These are phyloP conservation scores for Capitulum mitella DNA, from an alignment of 2,888 invertebrate genomes.

Conservation along the genomic window DNA sequence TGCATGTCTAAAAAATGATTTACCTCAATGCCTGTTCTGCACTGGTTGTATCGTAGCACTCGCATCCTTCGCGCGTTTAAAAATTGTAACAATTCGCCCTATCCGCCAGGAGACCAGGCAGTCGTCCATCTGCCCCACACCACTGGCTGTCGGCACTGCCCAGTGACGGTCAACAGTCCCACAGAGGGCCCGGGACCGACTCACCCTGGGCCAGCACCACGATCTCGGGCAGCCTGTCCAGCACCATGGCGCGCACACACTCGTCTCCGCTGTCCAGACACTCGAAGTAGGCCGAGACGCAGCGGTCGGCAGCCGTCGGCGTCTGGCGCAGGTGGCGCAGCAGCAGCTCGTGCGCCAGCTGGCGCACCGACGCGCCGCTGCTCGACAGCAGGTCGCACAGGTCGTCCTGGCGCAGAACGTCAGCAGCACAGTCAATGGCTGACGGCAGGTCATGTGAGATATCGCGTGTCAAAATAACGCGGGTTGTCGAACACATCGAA, in stretches of 20 bases:
- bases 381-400: conserved; percentile 53
- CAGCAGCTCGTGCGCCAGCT: conserved; percentile 63
- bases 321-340: conserved; percentile 62
- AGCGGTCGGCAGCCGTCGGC: conserved; percentile 53
- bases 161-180: too few relatives aligned
- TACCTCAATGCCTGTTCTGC: too few relatives aligned
- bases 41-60: too few relatives aligned
- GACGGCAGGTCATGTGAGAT: too few relatives aligned
- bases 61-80: too few relatives aligned
- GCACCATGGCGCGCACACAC: conserved; percentile 66
- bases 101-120: too few relatives aligned
- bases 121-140: too few relatives aligned
- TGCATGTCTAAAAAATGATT: too few relatives aligned
- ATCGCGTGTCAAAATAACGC: not conserved
- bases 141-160: too few relatives aligned
- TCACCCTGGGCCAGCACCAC: conserved; percentile 65
- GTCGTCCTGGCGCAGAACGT: conserved; percentile 48
- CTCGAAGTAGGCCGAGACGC: conserved; percentile 67
- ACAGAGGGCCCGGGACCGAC: too few relatives aligned
- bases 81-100: too few relatives aligned
- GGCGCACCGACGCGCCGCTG: conserved; percentile 55
- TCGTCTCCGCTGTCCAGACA: conserved; percentile 72
- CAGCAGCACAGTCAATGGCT: too few relatives aligned
- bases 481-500: not conserved
- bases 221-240: conserved; percentile 76